Percentiles rank a stretch among this genome's conserved stretches.
Evolutionary conservation across 1,140 invertebrate genomes (phyloP).

Genomic region (Portunus trituberculatus): DNA sequence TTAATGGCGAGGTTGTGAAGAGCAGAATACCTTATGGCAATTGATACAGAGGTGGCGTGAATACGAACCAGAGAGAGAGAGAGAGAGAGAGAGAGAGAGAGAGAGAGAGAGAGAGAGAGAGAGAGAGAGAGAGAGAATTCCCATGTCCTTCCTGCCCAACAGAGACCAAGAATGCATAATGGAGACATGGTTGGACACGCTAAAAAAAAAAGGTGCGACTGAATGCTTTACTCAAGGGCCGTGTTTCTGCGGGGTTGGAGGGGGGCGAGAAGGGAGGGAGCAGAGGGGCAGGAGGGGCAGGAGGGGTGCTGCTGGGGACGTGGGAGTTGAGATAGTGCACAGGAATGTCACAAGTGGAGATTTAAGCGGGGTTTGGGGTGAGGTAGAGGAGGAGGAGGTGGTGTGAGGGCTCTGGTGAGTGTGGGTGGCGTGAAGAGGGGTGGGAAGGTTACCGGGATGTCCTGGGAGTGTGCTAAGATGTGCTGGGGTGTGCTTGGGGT

Average conservation of each 20-base stretch:
- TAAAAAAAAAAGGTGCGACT: neutral
- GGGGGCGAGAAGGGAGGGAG: neutral
- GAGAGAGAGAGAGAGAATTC: constrained; percentile 10
- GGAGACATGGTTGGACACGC: neutral
- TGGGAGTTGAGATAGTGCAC: too few species aligned
- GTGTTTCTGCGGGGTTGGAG: neutral
- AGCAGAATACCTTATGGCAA: neutral
- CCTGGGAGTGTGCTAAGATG: too few species aligned
- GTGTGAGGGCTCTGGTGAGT: neutral
- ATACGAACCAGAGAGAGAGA: neutral
- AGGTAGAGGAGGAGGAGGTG: neutral
- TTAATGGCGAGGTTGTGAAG: neutral
- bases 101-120: neutral
- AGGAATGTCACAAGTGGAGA: neutral
- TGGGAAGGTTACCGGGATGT: too few species aligned
- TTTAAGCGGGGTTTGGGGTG: neutral
- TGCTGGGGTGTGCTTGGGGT: too few species aligned
- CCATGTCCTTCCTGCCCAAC: neutral
- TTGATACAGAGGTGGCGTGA: too few species aligned
- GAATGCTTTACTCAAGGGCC: neutral
- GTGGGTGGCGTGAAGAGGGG: too few species aligned
- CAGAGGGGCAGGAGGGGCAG: neutral
- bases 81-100: neutral
- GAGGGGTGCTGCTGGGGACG: neutral
- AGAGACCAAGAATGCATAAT: neutral